These are phyloP conservation scores for Phengaris alcon DNA, from an alignment of 2,888 invertebrate genomes.

Conservation along the genomic window DNA sequence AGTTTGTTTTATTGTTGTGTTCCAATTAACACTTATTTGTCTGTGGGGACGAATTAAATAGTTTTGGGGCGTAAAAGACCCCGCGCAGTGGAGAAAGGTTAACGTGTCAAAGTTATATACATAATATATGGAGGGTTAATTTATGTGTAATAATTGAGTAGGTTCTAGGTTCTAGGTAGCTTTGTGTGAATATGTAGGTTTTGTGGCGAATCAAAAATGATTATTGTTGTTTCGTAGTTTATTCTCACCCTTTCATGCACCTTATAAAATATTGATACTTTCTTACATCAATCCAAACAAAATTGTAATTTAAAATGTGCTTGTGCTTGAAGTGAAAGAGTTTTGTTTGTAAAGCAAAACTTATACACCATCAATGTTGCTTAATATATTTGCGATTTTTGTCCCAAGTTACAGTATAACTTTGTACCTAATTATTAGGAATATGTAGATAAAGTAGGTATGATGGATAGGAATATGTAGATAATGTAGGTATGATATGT, in stretches of 20 bases:
- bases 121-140: constrained; percentile 11
- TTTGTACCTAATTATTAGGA: too few species aligned
- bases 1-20: neutral
- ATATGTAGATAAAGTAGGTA: too few species aligned
- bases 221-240: neutral
- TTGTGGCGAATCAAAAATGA: constrained; percentile 2
- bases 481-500: too few species aligned
- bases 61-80: constrained; percentile 9
- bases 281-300: neutral
- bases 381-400: too few species aligned
- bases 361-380: too few species aligned
- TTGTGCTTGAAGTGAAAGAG: too few species aligned
- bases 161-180: too few species aligned
- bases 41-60: constrained; percentile 22
- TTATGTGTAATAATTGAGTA: constrained; percentile 21
- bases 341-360: too few species aligned
- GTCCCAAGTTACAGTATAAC: too few species aligned
- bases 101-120: constrained; percentile 20
- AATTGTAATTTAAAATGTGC: neutral
- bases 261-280: neutral
- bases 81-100: constrained; percentile 6
- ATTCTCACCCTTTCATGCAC: neutral
- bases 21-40: constrained; percentile 17
- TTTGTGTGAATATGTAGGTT: constrained; percentile 4
- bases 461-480: too few species aligned